phyloP scores from a whole-genome alignment of 2,888 invertebrate species.

The Hirtodrosophila histrioides region DNA sequence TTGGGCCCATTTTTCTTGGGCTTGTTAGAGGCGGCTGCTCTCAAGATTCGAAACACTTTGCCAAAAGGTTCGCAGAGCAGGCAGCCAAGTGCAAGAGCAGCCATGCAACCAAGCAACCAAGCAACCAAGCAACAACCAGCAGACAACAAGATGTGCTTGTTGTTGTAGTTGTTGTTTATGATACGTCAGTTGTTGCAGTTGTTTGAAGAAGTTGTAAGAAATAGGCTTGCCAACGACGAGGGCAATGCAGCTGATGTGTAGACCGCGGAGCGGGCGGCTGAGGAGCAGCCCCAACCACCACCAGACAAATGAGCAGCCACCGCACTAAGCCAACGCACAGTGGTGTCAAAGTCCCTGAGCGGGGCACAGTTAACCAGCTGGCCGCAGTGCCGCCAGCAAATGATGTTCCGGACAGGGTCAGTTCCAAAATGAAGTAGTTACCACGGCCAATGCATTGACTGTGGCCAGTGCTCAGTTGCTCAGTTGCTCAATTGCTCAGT shows the following conservation, averaged over 20 bases:
- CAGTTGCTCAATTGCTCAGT: no score
- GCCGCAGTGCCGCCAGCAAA: slow-evolving; percentile 1
- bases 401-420: slow-evolving; percentile 21
- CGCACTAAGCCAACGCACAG: slow-evolving; percentile 43
- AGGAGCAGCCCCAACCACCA: slow-evolving; percentile 20
- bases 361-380: not conserved
- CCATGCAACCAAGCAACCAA: slow-evolving; percentile 1
- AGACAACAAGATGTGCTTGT: slow-evolving; percentile 27
- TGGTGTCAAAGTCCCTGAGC: slow-evolving; percentile 28
- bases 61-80: slow-evolving; percentile 72
- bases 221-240: slow-evolving; percentile 63
- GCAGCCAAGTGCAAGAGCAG: slow-evolving; percentile 66
- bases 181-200: slow-evolving; percentile 72
- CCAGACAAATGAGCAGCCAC: slow-evolving; percentile 62
- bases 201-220: slow-evolving; percentile 80
- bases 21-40: slow-evolving; percentile 79
- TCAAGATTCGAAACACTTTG: slow-evolving; percentile 66
- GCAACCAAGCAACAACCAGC: slow-evolving; percentile 11
- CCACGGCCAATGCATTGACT: slow-evolving; percentile 57
- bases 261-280: slow-evolving; percentile 25
- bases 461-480: slow-evolving; percentile 20
- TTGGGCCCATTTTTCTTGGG: slow-evolving; percentile 82
- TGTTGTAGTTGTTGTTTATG: slow-evolving; percentile 62
- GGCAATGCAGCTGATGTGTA: slow-evolving; percentile 24
- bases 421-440: slow-evolving; percentile 55